Conservation (phyloP, 2,797 vertebrate genomes). For the Buceros bicornis region DNA sequence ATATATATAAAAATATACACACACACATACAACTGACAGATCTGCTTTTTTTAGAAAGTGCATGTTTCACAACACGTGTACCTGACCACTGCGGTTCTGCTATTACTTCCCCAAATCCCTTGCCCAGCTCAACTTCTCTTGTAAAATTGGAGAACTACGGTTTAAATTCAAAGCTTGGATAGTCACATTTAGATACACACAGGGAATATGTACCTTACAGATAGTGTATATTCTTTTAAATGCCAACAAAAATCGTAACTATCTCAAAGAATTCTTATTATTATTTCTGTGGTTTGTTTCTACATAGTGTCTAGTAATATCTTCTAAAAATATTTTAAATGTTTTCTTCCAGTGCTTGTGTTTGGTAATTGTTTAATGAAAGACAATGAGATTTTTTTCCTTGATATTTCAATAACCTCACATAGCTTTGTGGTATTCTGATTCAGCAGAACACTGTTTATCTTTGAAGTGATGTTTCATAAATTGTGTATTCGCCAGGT, state of each 20-base stretch:
- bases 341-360: background rate
- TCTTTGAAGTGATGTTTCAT: background rate
- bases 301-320: background rate
- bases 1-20: background rate
- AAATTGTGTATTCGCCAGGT: background rate
- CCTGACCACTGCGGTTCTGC: background rate
- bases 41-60: background rate
- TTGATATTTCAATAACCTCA: background rate
- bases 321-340: background rate
- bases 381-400: background rate
- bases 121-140: background rate
- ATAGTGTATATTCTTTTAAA: background rate
- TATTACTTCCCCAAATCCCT: background rate
- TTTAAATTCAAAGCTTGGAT: background rate
- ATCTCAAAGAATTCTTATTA: background rate
- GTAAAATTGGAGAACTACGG: background rate
- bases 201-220: too few species aligned
- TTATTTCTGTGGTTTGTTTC: background rate
- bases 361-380: background rate
- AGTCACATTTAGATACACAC: background rate
- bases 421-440: background rate
- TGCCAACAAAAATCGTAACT: background rate
- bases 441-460: background rate
- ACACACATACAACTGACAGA: too few species aligned
- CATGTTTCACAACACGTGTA: background rate